Percentiles rank a stretch among this genome's conserved stretches.
Evolutionary conservation across 1,140 invertebrate species (phyloP).

Genomic region (Pogonomyrmex barbatus): DNA sequence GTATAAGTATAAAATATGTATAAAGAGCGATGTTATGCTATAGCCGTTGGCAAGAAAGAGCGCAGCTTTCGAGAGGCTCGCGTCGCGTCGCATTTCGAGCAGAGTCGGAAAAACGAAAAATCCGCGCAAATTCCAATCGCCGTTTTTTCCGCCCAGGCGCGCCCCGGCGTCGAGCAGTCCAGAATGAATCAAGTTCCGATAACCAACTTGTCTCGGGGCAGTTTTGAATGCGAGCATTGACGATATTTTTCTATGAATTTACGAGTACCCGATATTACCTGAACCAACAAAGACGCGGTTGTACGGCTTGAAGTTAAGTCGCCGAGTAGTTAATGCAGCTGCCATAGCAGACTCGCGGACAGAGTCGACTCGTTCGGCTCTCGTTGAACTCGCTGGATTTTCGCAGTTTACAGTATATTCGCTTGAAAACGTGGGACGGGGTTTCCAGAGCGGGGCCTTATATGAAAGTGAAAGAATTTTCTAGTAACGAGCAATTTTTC

Average conservation of each 20-base stretch:
- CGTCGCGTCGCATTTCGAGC: constrained; percentile 18
- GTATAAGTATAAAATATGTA: constrained; percentile 84
- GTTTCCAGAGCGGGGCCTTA: constrained; percentile 48
- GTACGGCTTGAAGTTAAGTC: not conserved
- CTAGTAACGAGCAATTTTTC: constrained; percentile 28
- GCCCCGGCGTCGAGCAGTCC: not conserved
- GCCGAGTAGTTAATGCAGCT: constrained; percentile 13
- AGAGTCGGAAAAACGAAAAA: constrained; percentile 19
- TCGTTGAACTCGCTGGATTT: not conserved
- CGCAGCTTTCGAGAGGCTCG: constrained; percentile 14
- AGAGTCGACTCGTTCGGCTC: constrained; percentile 2
- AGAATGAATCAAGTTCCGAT: constrained; percentile 38
- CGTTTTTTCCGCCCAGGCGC: constrained; percentile 29
- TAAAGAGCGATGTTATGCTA: constrained; percentile 44
- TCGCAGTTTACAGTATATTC: not conserved
- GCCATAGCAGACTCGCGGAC: not conserved
- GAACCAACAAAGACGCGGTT: not conserved
- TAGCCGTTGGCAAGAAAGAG: not conserved
- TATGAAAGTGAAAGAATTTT: constrained; percentile 4
- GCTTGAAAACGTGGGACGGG: not conserved
- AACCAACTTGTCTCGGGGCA: not conserved
- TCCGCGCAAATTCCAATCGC: not conserved
- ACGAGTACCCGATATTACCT: constrained; percentile 15
- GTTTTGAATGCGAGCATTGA: constrained; percentile 17
- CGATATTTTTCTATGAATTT: constrained; percentile 60